Conservation (phyloP, 2,113 vertebrate genomes). For the Sylvilagus bachmani region DNA sequence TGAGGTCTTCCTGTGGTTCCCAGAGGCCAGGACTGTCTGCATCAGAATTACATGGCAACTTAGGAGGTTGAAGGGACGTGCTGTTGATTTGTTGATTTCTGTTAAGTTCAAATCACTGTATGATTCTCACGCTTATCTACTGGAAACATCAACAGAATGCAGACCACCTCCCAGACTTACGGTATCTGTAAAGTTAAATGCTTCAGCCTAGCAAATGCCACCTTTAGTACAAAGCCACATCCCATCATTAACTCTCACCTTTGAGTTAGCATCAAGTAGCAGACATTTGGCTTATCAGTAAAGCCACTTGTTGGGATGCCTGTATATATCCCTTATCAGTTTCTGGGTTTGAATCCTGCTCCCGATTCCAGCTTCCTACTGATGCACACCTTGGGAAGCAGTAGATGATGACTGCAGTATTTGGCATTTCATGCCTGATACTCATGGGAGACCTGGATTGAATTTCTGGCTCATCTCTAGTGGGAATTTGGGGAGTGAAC, state of each 20-base stretch:
- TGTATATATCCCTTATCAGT: too few relatives aligned
- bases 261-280: neutral
- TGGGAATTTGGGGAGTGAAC: too few relatives aligned
- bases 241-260: neutral
- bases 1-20: neutral
- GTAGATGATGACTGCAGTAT: too few relatives aligned
- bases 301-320: too few relatives aligned
- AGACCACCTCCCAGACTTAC: neutral
- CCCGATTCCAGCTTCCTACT: too few relatives aligned
- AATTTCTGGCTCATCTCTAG: too few relatives aligned
- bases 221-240: neutral
- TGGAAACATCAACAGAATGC: neutral
- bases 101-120: neutral
- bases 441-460: too few relatives aligned
- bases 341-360: too few relatives aligned
- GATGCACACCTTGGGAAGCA: too few relatives aligned
- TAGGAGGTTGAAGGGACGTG: neutral
- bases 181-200: neutral
- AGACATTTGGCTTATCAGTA: too few relatives aligned
- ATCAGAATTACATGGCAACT: neutral
- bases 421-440: too few relatives aligned
- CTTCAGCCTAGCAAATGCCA: neutral
- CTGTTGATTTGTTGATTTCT: neutral
- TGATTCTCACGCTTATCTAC: neutral
- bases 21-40: neutral